A percentile compares a stretch with the other conserved stretches of the same genome.
Evolutionary conservation across 2,797 vertebrate species (phyloP).

Genomic region (Novumbra hubbsi): DNA sequence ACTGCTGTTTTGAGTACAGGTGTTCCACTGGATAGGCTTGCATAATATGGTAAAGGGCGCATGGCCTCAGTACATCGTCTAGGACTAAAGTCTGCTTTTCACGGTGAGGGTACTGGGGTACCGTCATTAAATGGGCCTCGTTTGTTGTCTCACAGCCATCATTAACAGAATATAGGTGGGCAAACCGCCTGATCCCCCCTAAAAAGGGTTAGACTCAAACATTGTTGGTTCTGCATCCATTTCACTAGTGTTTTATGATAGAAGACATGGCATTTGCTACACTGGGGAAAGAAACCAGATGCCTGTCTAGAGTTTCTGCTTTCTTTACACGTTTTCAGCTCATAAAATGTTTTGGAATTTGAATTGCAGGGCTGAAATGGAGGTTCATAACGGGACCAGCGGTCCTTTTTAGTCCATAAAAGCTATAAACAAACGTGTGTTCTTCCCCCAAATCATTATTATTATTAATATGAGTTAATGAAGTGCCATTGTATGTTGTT

Average conservation of each 20-base stretch:
- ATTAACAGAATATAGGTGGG: constrained; percentile 23
- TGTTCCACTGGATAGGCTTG: constrained; percentile 31
- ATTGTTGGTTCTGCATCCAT: constrained; percentile 30
- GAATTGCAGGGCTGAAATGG: constrained; percentile 5
- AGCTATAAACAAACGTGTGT: constrained; percentile 38
- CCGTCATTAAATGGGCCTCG: constrained; percentile 24
- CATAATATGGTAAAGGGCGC: constrained; percentile 20
- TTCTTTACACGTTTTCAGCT: constrained; percentile 32
- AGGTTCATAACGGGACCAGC: constrained; percentile 13
- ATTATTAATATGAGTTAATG: constrained; percentile 34
- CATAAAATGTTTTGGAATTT: constrained; percentile 39
- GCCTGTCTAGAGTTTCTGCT: constrained; percentile 19
- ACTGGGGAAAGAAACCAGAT: constrained; percentile 40
- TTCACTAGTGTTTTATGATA: constrained; percentile 33
- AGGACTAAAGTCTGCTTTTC: constrained; percentile 33
- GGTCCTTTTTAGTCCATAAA: constrained; percentile 26
- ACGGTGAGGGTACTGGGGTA: not conserved
- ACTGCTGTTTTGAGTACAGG: constrained; percentile 19
- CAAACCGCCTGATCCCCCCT: constrained; percentile 15
- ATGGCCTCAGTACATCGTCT: constrained; percentile 17
- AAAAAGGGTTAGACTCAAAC: no score
- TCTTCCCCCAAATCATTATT: constrained; percentile 23
- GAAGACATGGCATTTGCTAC: constrained; percentile 31
- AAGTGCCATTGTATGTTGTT: constrained; percentile 31
- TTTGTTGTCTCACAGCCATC: constrained; percentile 24